These are phyloP conservation scores for Agonopterix alstromeriana DNA, from an alignment of 2,888 invertebrate species.

Conservation along the genomic window DNA sequence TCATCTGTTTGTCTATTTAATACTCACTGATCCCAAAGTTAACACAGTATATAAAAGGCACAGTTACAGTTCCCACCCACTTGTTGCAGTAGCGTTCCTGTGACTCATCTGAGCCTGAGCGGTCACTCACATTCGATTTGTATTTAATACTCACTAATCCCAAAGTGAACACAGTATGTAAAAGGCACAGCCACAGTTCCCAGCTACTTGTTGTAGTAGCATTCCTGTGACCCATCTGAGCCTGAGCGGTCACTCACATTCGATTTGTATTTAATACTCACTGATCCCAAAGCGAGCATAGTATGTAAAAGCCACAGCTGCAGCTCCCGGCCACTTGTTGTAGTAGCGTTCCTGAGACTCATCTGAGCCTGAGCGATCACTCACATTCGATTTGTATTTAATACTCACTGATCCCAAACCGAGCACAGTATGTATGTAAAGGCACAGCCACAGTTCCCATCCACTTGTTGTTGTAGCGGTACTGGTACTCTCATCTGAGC, in stretches of 20 bases:
- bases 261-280: slow-evolving; percentile 32
- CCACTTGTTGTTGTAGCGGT: slow-evolving; percentile 83
- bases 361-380: slow-evolving; percentile 60
- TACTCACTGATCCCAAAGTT: slow-evolving; percentile 79
- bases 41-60: slow-evolving; percentile 88
- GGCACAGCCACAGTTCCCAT: slow-evolving; percentile 88
- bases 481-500: slow-evolving; percentile 77
- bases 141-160: slow-evolving; percentile 79
- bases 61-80: slow-evolving; percentile 88
- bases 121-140: slow-evolving; percentile 77
- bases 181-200: slow-evolving; percentile 88
- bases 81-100: slow-evolving; percentile 80
- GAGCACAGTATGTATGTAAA: slow-evolving; percentile 85
- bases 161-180: slow-evolving; percentile 79
- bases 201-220: slow-evolving; percentile 85
- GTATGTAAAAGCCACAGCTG: slow-evolving; percentile 88
- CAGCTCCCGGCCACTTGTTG: slow-evolving; percentile 87
- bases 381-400: slow-evolving; percentile 40
- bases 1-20: background rate
- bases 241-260: slow-evolving; percentile 56
- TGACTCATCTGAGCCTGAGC: slow-evolving; percentile 69
- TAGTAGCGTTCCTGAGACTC: slow-evolving; percentile 80
- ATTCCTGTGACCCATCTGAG: slow-evolving; percentile 75
- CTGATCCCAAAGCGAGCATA: slow-evolving; percentile 82
- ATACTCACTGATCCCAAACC: slow-evolving; percentile 79